phyloP scores from a whole-genome alignment of 2,888 invertebrate genomes.

The Drosophila rellima region DNA sequence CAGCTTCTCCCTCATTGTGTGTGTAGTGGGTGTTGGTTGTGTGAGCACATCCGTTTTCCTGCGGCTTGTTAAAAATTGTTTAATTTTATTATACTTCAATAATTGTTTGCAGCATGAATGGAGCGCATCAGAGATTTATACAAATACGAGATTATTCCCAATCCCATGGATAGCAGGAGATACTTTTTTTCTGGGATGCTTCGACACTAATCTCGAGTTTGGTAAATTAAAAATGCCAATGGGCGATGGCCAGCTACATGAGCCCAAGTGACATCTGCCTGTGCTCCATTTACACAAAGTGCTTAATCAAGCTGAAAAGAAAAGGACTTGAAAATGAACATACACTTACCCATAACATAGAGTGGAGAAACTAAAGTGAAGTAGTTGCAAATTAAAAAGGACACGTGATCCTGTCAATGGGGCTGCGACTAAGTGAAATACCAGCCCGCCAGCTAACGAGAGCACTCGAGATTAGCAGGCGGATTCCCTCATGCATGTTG shows the following conservation, averaged over 20 bases:
- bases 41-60: conserved; percentile 72
- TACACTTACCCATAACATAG: conserved; percentile 8
- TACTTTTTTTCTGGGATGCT: conserved; percentile 1
- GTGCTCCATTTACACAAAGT: conserved; percentile 81
- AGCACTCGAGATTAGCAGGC: conserved; percentile 64
- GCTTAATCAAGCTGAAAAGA: conserved; percentile 81
- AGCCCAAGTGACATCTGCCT: conserved; percentile 57
- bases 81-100: conserved; percentile 75
- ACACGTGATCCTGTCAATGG: conserved; percentile 75
- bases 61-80: conserved; percentile 77
- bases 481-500: conserved; percentile 11
- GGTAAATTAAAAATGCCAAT: conserved; percentile 78
- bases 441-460: conserved; percentile 37
- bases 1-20: conserved; percentile 6
- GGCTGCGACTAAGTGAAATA: conserved; percentile 66
- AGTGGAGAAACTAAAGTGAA: conserved; percentile 69
- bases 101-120: conserved; percentile 60
- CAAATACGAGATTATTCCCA: conserved; percentile 35
- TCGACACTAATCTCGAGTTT: conserved; percentile 21
- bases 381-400: conserved; percentile 81
- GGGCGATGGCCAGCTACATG: conserved; percentile 34
- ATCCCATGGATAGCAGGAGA: conserved; percentile 1
- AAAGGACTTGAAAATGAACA: conserved; percentile 63
- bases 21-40: conserved; percentile 12
- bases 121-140: conserved; percentile 38